A percentile compares a stretch with the other conserved stretches of the same genome.
Conservation (phyloP, 1,140 invertebrate species). For the Ceratitis capitata region DNA sequence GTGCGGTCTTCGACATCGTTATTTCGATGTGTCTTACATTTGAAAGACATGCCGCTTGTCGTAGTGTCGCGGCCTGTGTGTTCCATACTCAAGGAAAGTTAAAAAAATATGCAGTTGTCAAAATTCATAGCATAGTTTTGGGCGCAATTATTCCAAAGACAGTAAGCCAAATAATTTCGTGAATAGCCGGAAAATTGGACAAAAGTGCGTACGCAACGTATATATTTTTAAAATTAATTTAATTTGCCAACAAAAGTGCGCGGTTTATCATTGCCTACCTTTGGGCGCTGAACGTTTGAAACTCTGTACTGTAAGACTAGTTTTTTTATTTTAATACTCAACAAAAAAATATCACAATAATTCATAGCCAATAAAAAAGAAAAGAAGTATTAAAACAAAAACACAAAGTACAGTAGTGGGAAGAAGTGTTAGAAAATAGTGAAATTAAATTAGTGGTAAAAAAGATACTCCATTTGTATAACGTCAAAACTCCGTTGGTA, state of each 20-base stretch:
- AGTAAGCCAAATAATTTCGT: too few species aligned
- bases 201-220: too few species aligned
- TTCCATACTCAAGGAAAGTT: background rate
- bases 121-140: too few species aligned
- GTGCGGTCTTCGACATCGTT: too few species aligned
- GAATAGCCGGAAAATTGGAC: too few species aligned
- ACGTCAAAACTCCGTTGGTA: background rate
- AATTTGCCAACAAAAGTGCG: too few species aligned
- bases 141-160: too few species aligned
- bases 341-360: background rate
- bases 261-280: background rate
- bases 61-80: too few species aligned
- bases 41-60: too few species aligned
- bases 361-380: background rate
- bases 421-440: background rate
- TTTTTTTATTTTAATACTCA: background rate
- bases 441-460: background rate
- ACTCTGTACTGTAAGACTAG: background rate
- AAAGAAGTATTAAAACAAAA: background rate
- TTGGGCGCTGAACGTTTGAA: background rate
- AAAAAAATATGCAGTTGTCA: background rate
- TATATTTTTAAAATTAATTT: too few species aligned
- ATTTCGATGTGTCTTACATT: too few species aligned
- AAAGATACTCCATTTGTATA: background rate
- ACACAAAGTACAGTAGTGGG: background rate